A percentile compares a stretch with the other conserved stretches of the same genome.
Conservation (phyloP, 2,113 vertebrate species). For the Hypanus sabinus region DNA sequence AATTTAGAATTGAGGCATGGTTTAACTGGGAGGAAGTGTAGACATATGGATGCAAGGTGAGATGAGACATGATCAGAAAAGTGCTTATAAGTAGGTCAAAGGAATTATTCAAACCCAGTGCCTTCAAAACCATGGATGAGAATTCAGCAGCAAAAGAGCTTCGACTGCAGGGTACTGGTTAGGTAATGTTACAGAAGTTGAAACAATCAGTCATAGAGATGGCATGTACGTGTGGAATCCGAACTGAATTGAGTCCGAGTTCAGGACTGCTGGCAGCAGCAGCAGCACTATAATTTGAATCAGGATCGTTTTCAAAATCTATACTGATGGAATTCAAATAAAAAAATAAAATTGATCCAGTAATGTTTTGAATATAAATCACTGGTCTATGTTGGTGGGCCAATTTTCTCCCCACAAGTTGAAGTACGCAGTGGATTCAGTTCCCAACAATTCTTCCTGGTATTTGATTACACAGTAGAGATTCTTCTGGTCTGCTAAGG, state of each 20-base stretch:
- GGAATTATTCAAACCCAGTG: too few species aligned
- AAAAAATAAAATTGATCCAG: neutral
- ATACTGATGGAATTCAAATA: neutral
- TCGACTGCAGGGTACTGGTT: too few species aligned
- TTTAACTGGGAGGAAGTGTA: too few species aligned
- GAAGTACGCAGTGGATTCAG: neutral
- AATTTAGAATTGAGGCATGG: too few species aligned
- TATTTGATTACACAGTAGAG: neutral
- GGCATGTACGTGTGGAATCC: too few species aligned
- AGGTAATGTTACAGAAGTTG: too few species aligned
- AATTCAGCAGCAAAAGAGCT: too few species aligned
- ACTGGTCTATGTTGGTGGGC: constrained; percentile 12
- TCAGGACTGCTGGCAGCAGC: neutral
- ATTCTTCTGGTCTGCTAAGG: neutral
- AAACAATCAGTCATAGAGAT: too few species aligned
- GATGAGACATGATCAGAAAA: too few species aligned
- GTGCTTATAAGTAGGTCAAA: too few species aligned
- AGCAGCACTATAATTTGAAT: neutral
- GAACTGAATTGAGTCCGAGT: neutral
- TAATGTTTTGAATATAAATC: neutral
- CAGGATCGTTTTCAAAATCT: neutral
- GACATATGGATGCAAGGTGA: too few species aligned
- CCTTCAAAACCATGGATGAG: too few species aligned
- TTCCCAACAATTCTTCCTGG: neutral
- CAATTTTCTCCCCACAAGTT: neutral